Evolutionary conservation across 2,797 vertebrate genomes (phyloP).

Genomic region (Sphenodon punctatus): DNA sequence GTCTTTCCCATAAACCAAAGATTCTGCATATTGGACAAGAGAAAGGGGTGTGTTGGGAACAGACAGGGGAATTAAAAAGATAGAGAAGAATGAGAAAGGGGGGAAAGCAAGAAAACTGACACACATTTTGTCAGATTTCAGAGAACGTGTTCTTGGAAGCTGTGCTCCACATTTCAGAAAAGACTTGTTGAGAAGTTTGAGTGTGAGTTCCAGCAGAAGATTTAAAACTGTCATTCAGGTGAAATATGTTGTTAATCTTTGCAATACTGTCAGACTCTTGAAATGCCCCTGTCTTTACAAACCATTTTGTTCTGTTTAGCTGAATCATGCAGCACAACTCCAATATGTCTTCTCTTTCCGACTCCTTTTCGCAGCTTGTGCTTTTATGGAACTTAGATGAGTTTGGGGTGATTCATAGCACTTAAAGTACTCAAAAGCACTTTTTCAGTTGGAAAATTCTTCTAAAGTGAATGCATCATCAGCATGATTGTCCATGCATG

Average conservation of each 20-base stretch:
- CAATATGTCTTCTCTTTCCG: slow-evolving; percentile 70
- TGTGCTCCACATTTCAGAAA: neutral
- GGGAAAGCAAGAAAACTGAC: too few relatives aligned
- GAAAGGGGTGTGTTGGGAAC: neutral
- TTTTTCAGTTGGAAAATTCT: slow-evolving; percentile 83
- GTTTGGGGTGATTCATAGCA: slow-evolving; percentile 80
- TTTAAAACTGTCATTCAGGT: slow-evolving; percentile 32
- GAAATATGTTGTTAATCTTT: slow-evolving; percentile 59
- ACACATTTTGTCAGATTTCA: too few relatives aligned
- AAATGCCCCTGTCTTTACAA: slow-evolving; percentile 67
- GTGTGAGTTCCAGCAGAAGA: neutral
- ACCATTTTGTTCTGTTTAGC: slow-evolving; percentile 73
- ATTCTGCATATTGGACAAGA: too few relatives aligned
- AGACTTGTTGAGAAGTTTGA: neutral
- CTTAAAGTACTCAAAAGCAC: slow-evolving; percentile 78
- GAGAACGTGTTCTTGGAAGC: neutral
- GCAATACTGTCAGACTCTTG: slow-evolving; percentile 54
- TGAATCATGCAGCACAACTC: slow-evolving; percentile 72
- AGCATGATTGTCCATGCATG: slow-evolving; percentile 80
- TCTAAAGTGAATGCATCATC: slow-evolving; percentile 82
- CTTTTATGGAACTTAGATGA: slow-evolving; percentile 79
- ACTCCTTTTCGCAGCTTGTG: slow-evolving; percentile 70
- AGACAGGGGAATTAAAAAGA: neutral
- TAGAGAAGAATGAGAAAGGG: too few relatives aligned
- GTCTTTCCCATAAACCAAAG: too few relatives aligned